phyloP scores from a whole-genome alignment of 2,113 vertebrate species.

The Pao palembangensis region DNA sequence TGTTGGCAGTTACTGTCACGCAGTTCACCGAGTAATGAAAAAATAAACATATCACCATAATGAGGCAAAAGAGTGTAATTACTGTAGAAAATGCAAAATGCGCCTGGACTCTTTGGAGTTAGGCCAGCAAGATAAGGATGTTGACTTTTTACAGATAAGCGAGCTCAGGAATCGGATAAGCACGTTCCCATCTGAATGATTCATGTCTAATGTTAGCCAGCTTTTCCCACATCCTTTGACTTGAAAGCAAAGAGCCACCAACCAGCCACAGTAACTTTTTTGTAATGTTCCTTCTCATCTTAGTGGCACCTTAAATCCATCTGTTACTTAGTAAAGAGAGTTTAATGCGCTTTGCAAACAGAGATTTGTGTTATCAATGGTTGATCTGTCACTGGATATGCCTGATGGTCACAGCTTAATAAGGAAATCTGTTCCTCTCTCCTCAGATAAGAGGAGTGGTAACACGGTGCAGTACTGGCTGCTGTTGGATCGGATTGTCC shows the following conservation, averaged over 20 bases:
- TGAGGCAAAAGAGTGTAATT: background rate
- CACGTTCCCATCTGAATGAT: conserved; percentile 24
- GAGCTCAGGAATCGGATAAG: conserved; percentile 28
- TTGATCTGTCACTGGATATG: background rate
- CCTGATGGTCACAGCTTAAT: background rate
- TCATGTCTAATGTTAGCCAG: background rate
- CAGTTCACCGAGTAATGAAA: background rate
- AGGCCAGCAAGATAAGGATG: conserved; percentile 40
- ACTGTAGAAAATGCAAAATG: conserved; percentile 8
- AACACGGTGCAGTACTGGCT: conserved; percentile 99
- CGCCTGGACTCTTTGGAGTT: conserved; percentile 12
- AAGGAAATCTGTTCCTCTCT: conserved; percentile 5
- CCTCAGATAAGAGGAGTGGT: conserved; percentile 91
- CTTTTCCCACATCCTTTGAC: conserved; percentile 3
- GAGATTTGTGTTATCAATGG: too few species aligned
- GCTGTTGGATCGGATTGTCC: conserved; percentile 93
- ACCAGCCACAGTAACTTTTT: background rate
- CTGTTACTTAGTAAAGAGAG: background rate
- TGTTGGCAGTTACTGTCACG: conserved; percentile 1
- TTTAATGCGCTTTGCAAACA: too few species aligned
- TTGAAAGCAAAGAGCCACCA: conserved; percentile 10
- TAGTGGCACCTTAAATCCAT: background rate
- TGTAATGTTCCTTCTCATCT: background rate
- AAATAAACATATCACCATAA: background rate
- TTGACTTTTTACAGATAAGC: conserved; percentile 49